phyloP scores from a whole-genome alignment of 30 jellyfish, hydroid and myxozoan species.

The Chrysaora quinquecirrha region DNA sequence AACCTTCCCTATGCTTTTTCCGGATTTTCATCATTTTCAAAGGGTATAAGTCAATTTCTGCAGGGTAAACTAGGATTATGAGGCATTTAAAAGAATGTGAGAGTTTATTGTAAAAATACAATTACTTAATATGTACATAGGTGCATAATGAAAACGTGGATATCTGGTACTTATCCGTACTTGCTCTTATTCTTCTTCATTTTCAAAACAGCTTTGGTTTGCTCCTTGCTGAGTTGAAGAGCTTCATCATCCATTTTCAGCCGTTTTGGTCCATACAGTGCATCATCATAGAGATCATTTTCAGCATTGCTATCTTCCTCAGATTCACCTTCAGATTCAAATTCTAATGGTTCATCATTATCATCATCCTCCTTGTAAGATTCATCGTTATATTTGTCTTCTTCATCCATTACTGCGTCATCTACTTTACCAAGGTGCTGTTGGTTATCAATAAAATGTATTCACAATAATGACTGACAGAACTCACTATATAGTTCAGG shows the following conservation, averaged over 20 bases:
- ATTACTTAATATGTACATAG: too few relatives aligned
- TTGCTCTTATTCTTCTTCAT: conserved; percentile 40
- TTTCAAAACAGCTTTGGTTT: conserved; percentile 38
- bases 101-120: too few relatives aligned
- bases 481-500: too few relatives aligned
- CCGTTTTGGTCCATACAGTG: conserved; percentile 75
- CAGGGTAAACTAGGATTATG: too few relatives aligned
- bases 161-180: too few relatives aligned
- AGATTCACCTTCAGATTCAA: conserved; percentile 76
- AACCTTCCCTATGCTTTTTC: too few relatives aligned
- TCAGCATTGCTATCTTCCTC: conserved; percentile 67
- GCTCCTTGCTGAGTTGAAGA: conserved; percentile 45
- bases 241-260: conserved; percentile 70
- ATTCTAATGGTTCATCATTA: conserved; percentile 47
- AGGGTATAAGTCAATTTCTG: too few relatives aligned
- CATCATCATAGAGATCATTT: conserved; percentile 80
- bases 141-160: too few relatives aligned
- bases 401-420: conserved; percentile 8
- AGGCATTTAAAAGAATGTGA: too few relatives aligned
- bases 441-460: too few relatives aligned
- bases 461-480: too few relatives aligned
- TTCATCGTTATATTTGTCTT: conserved; percentile 51
- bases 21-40: too few relatives aligned
- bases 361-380: conserved; percentile 63
- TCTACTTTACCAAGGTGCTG: conserved; percentile 62